Conservation (phyloP, 2,113 vertebrate genomes). For the Galeopterus variegatus region DNA sequence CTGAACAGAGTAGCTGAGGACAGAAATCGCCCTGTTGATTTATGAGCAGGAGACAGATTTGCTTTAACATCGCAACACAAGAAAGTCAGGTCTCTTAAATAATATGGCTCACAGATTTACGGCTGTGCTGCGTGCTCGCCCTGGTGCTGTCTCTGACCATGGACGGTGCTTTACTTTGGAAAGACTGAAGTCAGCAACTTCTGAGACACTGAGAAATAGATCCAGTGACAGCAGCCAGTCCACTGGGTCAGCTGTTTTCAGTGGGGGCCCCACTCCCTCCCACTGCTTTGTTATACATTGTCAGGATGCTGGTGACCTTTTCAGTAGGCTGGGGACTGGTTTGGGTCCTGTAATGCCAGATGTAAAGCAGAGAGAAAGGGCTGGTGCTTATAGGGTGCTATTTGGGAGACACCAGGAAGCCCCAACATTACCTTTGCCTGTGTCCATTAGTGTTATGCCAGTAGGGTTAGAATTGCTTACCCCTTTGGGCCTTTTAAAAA, state of each 20-base stretch:
- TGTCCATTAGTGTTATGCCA: background rate
- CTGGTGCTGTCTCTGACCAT: slow-evolving; percentile 75
- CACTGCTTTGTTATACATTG: background rate
- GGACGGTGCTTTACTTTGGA: slow-evolving; percentile 57
- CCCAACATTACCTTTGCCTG: background rate
- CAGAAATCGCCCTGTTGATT: slow-evolving; percentile 77
- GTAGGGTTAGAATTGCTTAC: background rate
- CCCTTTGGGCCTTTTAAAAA: background rate
- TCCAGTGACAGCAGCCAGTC: slow-evolving; percentile 48
- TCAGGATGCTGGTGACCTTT: background rate
- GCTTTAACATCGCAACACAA: slow-evolving; percentile 83
- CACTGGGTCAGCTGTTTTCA: slow-evolving; percentile 81
- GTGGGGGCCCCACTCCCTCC: background rate
- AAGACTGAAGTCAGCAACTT: slow-evolving; percentile 76
- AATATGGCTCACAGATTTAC: slow-evolving; percentile 83
- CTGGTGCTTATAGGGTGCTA: background rate
- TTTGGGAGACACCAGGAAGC: background rate
- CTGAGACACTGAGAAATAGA: slow-evolving; percentile 74
- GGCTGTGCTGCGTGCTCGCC: slow-evolving; percentile 74
- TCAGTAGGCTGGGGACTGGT: background rate
- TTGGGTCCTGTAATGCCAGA: background rate
- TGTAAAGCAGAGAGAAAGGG: slow-evolving; percentile 8
- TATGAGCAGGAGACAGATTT: slow-evolving; percentile 81
- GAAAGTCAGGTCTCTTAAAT: slow-evolving; percentile 86
- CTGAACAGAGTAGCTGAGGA: slow-evolving; percentile 38